phyloP scores from a whole-genome alignment of 2,113 vertebrate genomes.

The Pseudorasbora parva region DNA sequence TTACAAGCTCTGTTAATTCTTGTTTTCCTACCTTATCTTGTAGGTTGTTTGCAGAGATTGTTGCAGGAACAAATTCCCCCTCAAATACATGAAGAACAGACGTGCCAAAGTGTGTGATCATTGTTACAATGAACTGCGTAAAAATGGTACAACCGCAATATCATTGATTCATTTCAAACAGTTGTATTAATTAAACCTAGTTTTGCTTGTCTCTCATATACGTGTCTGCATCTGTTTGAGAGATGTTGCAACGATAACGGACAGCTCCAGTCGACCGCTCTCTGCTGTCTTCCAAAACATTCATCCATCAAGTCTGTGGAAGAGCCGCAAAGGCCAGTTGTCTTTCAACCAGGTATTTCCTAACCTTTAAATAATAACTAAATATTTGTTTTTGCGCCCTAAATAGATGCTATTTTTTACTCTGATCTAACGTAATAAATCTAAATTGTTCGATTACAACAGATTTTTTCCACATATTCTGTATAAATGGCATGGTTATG shows the following conservation, averaged over 20 bases:
- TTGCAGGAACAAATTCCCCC: conserved; percentile 92
- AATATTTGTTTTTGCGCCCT: too few relatives aligned
- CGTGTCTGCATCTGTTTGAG: conserved; percentile 8
- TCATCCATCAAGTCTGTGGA: conserved; percentile 88
- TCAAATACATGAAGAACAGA: conserved; percentile 95
- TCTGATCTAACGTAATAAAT: neutral
- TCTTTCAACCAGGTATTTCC: conserved; percentile 86
- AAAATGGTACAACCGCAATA: conserved; percentile 76
- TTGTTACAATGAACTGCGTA: conserved; percentile 89
- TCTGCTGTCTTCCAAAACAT: conserved; percentile 93
- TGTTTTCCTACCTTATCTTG: neutral
- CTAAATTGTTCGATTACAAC: neutral
- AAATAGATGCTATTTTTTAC: neutral
- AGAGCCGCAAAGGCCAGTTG: conserved; percentile 87
- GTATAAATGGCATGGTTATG: neutral
- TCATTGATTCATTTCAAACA: neutral
- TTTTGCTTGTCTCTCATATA: conserved; percentile 12
- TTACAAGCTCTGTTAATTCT: neutral
- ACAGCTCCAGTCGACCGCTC: conserved; percentile 82
- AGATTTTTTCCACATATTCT: neutral
- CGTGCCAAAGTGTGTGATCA: conserved; percentile 93
- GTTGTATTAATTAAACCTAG: conserved; percentile 1
- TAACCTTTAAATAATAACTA: too few relatives aligned
- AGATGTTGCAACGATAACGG: conserved; percentile 35
- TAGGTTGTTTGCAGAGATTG: conserved; percentile 95